A percentile compares a stretch with the other conserved stretches of the same genome.
Evolutionary conservation across 2,797 vertebrate genomes (phyloP).

Genomic region (Lateolabrax maculatus): DNA sequence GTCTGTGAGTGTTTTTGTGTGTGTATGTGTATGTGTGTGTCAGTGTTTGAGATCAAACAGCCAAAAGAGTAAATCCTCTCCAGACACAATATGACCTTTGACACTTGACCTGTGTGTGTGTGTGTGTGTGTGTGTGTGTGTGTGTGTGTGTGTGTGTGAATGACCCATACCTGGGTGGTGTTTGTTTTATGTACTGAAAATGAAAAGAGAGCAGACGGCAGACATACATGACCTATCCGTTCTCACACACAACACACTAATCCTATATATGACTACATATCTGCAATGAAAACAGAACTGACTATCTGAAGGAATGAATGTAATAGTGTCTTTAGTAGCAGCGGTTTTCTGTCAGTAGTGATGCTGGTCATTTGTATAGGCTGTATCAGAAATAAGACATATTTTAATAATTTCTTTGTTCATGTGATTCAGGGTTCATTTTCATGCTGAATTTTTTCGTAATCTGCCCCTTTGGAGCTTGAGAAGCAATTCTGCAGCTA

Average conservation of each 20-base stretch:
- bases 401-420: not conserved
- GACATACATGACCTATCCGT: not conserved
- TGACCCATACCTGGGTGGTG: slow-evolving; percentile 26
- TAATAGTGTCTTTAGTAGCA: not conserved
- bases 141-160: not conserved
- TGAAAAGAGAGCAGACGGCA: slow-evolving; percentile 53
- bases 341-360: not conserved
- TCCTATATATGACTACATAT: not conserved
- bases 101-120: slow-evolving; percentile 55
- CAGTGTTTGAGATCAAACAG: slow-evolving; percentile 61
- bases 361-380: not conserved
- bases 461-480: not conserved
- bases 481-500: not conserved
- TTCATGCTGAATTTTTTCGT: not conserved
- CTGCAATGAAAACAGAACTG: not conserved
- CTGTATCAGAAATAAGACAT: not conserved
- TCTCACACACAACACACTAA: slow-evolving; percentile 13
- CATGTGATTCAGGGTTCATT: not conserved
- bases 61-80: slow-evolving; percentile 62
- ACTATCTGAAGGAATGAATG: not conserved
- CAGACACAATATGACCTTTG: slow-evolving; percentile 79
- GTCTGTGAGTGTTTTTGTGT: slow-evolving; percentile 25
- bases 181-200: slow-evolving; percentile 64
- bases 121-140: slow-evolving; percentile 11
- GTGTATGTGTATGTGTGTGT: not conserved